Conservation (phyloP, 1,140 invertebrate species). For the Ceratina japonica region DNA sequence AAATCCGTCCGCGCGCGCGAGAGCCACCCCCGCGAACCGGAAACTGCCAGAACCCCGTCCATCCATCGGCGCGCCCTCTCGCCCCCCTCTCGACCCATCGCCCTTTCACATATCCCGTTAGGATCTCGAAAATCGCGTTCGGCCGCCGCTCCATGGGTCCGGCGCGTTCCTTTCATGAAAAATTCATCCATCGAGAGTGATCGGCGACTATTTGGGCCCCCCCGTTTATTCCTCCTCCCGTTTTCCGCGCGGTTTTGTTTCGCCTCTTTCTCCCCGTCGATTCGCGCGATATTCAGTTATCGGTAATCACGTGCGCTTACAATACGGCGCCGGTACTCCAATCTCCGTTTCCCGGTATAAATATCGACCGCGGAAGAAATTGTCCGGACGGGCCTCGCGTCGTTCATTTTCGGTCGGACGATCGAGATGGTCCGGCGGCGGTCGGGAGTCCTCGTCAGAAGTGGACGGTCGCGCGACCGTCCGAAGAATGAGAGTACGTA, state of each 20-base stretch:
- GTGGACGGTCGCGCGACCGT: constrained; percentile 35
- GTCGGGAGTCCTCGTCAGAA: constrained; percentile 35
- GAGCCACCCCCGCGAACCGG: neutral
- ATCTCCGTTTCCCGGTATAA: neutral
- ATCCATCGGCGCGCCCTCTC: neutral
- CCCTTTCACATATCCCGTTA: neutral
- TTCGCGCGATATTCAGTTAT: too few relatives aligned
- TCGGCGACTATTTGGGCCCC: neutral
- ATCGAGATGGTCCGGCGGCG: constrained; percentile 23
- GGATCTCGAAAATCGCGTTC: neutral
- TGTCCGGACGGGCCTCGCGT: too few relatives aligned
- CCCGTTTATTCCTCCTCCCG: neutral
- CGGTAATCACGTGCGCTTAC: neutral
- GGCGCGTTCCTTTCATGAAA: neutral
- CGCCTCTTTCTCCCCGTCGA: too few relatives aligned
- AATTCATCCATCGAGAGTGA: neutral
- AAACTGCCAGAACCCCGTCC: neutral
- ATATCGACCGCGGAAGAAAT: neutral
- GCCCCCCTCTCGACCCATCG: neutral
- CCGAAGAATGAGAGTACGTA: constrained; percentile 28
- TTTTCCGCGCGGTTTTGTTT: too few relatives aligned
- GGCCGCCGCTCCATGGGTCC: too few relatives aligned
- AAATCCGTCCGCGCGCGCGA: neutral
- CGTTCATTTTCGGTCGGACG: neutral
- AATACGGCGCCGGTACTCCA: neutral